These are phyloP conservation scores for Trachelus troglodyta DNA, from an alignment of 2,888 invertebrate genomes.

Conservation along the genomic window DNA sequence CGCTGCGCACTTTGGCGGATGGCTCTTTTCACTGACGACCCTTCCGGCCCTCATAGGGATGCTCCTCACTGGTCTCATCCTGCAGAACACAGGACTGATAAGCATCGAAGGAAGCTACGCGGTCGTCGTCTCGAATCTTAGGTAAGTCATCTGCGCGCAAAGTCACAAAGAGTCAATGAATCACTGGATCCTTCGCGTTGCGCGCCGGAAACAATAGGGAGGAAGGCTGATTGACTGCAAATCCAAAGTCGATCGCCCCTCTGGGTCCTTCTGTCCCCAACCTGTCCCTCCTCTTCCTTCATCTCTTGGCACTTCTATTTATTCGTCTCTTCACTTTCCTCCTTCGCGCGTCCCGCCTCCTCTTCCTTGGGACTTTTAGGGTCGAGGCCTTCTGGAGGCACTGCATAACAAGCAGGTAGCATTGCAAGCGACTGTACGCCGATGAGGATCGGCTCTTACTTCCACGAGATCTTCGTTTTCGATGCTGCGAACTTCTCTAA, in stretches of 20 bases:
- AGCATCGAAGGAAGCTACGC: slow-evolving; percentile 76
- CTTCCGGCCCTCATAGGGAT: slow-evolving; percentile 89
- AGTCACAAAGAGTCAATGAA: background rate
- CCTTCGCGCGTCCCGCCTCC: background rate
- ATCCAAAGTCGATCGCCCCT: background rate
- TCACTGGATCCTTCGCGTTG: background rate
- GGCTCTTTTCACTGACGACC: slow-evolving; percentile 81
- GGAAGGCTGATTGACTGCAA: background rate
- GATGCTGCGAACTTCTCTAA: background rate
- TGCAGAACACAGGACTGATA: slow-evolving; percentile 80
- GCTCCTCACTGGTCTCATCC: slow-evolving; percentile 83
- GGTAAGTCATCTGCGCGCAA: slow-evolving; percentile 67
- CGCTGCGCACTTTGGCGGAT: slow-evolving; percentile 85
- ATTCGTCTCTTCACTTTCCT: background rate
- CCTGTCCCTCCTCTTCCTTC: too few relatives aligned
- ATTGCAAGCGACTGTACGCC: background rate
- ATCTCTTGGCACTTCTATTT: too few relatives aligned
- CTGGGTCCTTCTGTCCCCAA: too few relatives aligned
- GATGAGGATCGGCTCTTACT: background rate
- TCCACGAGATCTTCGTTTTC: background rate
- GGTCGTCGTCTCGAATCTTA: slow-evolving; percentile 76
- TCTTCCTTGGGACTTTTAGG: too few relatives aligned
- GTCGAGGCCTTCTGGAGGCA: background rate
- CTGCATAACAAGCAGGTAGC: background rate
- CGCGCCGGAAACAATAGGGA: background rate